phyloP scores from a whole-genome alignment of 2,113 vertebrate species.

The Mormyrus iriodes region DNA sequence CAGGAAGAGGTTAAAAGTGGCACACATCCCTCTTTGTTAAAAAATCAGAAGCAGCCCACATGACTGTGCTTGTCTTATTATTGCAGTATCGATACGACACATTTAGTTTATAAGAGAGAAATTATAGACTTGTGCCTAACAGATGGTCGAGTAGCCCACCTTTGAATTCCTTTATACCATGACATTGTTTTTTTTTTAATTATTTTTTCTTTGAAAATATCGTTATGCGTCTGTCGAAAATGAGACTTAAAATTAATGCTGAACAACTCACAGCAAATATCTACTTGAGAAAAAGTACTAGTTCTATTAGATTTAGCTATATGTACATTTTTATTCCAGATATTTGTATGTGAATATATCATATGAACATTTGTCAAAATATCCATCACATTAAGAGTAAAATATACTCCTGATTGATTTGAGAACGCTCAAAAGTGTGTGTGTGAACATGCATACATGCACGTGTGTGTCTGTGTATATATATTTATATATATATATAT shows the following conservation, averaged over 20 bases:
- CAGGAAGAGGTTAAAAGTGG: slow-evolving; percentile 16
- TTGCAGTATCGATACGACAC: background rate
- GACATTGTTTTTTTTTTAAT: background rate
- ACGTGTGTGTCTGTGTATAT: background rate
- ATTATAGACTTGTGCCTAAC: background rate
- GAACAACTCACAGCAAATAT: background rate
- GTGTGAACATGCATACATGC: background rate
- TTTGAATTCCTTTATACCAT: background rate
- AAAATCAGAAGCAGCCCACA: background rate
- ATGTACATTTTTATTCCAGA: background rate
- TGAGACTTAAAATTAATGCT: background rate
- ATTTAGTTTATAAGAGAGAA: background rate
- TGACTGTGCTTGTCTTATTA: background rate
- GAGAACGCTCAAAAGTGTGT: background rate
- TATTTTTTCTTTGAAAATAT: background rate
- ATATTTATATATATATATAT: background rate
- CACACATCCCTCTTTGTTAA: slow-evolving; percentile 7
- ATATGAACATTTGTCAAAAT: background rate
- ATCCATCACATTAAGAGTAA: background rate
- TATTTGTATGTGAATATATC: background rate
- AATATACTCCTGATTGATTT: background rate
- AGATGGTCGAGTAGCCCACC: background rate
- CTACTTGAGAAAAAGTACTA: background rate
- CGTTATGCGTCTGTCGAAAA: background rate
- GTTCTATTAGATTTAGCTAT: background rate